Evolutionary conservation across 2,888 invertebrate species (phyloP).

Genomic region (Cyaniris semiargus): DNA sequence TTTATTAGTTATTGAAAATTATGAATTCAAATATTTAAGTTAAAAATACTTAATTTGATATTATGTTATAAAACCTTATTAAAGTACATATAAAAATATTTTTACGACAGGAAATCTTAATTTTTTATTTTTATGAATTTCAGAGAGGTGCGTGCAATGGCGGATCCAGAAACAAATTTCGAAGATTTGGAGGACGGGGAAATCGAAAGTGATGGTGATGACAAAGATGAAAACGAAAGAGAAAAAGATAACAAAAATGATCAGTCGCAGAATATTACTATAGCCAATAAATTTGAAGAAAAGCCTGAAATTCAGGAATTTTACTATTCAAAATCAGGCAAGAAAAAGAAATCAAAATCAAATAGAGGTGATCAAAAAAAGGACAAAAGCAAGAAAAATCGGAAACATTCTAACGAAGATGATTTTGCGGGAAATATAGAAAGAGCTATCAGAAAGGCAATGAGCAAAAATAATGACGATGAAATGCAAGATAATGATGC

Average conservation of each 20-base stretch:
- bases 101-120: conserved; percentile 13
- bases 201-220: conserved; percentile 84
- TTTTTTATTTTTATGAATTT: conserved; percentile 51
- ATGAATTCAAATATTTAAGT: neutral
- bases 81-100: too few species aligned
- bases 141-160: conserved; percentile 65
- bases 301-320: conserved; percentile 56
- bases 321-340: conserved; percentile 71
- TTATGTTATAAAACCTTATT: too few species aligned
- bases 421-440: conserved; percentile 90
- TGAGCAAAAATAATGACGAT: conserved; percentile 84
- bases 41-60: too few species aligned
- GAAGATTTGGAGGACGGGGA: conserved; percentile 93
- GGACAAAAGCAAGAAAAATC: conserved; percentile 75
- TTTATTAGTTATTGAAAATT: neutral
- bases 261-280: conserved; percentile 40
- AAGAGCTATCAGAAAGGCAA: conserved; percentile 87
- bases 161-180: conserved; percentile 54
- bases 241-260: conserved; percentile 54
- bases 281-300: conserved; percentile 44
- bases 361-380: conserved; percentile 76
- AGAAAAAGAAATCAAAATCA: conserved; percentile 75
- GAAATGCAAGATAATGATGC: conserved; percentile 66
- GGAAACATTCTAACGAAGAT: conserved; percentile 78
- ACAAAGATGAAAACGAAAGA: conserved; percentile 54